Base-by-base conservation (phyloP, 2,113 vertebrate species). In the Ivindomyrus marchei region DNA sequence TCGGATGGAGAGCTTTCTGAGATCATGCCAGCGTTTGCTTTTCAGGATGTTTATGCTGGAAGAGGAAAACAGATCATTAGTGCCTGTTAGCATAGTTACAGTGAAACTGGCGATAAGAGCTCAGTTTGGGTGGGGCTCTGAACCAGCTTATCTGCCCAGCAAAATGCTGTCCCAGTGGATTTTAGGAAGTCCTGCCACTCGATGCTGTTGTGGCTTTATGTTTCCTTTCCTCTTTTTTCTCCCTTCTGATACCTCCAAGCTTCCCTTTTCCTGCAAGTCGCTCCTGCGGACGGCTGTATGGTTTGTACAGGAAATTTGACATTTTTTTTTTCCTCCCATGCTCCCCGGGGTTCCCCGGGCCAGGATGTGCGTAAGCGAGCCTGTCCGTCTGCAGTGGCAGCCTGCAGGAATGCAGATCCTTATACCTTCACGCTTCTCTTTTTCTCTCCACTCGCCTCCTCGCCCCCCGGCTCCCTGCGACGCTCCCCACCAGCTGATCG, bases 401-500 rank as follows among this genome's bases (percentile, higher is more conserved):
- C 13, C 74, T 19, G 49, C 17, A 31, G 49, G n/a, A 39, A 39
- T 88, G 45, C 42, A 15, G 24, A 24, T 17, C 0, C 27, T 62
- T 91, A 91, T 49, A 90, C 66, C 42, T 90, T 91, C 93, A 92
- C 93, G 92, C 91, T 88, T 94, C 92, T 94, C 90, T 90, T 92
- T 94, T 19, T 74, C 84, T 87, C 46, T n/a, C 85, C 27, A 3
- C 39, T 52, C 91, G 4, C 94, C 96, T 94, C 90, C 91, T 96
- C 93, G 90, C 49, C 91, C 95, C 17, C 94, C 94, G 95, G 93
- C 94, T 93, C 93, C 92, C 95, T 89, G 4, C 1, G 9, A 17
- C 21, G 7, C 21, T 11, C 13, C 45, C 42, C 5, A 7, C 45
- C 94, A 99, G 98, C 96, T 99, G 93, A 96, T 99, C 94, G 97